phyloP scores from a whole-genome alignment of 2,113 vertebrate species.

The Erinaceus europaeus region DNA sequence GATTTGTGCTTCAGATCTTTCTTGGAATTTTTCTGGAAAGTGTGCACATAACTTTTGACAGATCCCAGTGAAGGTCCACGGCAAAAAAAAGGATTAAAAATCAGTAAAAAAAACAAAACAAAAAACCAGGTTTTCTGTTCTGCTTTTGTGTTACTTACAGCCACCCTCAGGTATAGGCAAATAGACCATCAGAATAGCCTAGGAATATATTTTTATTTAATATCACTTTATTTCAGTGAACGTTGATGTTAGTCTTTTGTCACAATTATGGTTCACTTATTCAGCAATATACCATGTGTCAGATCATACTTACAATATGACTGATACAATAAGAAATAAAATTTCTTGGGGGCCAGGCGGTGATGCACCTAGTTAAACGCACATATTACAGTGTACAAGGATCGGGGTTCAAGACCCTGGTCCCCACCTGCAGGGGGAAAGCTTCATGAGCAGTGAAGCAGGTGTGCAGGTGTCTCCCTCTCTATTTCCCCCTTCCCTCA shows the following conservation, averaged over 20 bases:
- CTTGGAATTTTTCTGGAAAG: not conserved
- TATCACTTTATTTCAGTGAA: not conserved
- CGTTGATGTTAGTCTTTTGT: constrained; percentile 12
- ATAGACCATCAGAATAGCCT: not conserved
- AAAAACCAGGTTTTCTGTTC: not conserved
- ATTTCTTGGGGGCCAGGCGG: too few relatives aligned
- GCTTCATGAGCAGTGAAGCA: too few relatives aligned
- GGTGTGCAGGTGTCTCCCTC: too few relatives aligned
- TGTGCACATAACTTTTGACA: not conserved
- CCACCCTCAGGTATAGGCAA: not conserved
- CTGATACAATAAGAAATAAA: not conserved
- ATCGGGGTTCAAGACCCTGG: too few relatives aligned
- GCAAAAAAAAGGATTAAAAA: not conserved
- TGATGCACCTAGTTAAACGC: too few relatives aligned
- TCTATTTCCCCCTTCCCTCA: too few relatives aligned
- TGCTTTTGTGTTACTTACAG: not conserved
- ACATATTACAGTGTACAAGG: too few relatives aligned
- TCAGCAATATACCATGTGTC: not conserved
- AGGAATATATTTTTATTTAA: not conserved
- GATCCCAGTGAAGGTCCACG: not conserved
- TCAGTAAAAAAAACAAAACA: not conserved
- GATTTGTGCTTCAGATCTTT: too few relatives aligned
- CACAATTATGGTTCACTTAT: not conserved
- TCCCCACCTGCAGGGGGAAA: too few relatives aligned
- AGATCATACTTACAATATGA: constrained; percentile 28